Evolutionary conservation across 1,140 invertebrate genomes (phyloP).

Genomic region (Pogonognathellus flavescens): DNA sequence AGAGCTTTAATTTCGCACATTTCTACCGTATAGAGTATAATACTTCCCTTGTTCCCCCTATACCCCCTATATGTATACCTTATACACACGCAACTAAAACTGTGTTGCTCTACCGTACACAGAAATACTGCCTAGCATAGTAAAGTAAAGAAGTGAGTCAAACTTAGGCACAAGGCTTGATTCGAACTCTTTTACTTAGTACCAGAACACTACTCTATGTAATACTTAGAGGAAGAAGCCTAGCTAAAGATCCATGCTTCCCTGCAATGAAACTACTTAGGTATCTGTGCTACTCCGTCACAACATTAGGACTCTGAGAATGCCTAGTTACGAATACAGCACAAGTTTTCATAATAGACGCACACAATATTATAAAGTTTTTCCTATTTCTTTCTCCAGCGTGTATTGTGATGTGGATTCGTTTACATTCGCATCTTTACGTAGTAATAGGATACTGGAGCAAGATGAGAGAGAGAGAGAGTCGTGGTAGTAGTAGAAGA

Average conservation of each 20-base stretch:
- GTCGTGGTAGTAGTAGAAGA: background rate
- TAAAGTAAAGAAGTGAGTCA: background rate
- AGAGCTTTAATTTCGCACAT: slow-evolving; percentile 35
- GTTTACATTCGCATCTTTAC: background rate
- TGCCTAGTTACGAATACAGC: background rate
- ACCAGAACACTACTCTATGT: background rate
- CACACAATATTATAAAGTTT: slow-evolving; percentile 42
- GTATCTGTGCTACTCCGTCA: background rate
- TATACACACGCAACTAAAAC: too few species aligned
- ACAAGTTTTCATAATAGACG: background rate
- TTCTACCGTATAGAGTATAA: background rate
- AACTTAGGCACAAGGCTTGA: background rate
- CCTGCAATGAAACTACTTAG: background rate
- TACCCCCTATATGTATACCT: too few species aligned
- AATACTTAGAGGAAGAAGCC: background rate
- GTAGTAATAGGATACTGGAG: background rate
- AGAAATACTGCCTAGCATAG: background rate
- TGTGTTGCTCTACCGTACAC: background rate
- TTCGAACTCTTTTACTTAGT: slow-evolving; percentile 15
- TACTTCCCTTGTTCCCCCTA: too few species aligned
- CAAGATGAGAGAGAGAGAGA: background rate
- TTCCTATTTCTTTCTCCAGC: slow-evolving; percentile 14
- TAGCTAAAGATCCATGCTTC: background rate
- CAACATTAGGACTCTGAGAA: slow-evolving; percentile 2
- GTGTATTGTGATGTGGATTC: slow-evolving; percentile 16